Evolutionary conservation across 2,113 vertebrate genomes (phyloP).

Genomic region (Paratilapia polleni): DNA sequence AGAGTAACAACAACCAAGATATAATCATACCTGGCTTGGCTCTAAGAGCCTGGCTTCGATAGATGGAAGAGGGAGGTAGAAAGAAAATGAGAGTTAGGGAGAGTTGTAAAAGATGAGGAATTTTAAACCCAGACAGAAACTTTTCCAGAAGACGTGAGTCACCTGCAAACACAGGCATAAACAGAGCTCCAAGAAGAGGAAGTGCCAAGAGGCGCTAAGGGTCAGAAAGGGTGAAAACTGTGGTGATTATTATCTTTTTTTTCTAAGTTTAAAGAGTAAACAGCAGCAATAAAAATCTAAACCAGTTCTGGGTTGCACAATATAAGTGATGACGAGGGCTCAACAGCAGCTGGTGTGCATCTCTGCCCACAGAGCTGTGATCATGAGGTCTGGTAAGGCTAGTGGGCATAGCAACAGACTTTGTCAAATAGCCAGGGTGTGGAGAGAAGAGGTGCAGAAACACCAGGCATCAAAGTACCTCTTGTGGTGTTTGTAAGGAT

Average conservation of each 20-base stretch:
- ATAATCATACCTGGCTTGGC: conserved; percentile 74
- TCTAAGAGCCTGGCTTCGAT: conserved; percentile 58
- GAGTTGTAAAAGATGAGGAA: conserved; percentile 70
- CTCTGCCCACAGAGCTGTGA: conserved; percentile 23
- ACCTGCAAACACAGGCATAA: conserved; percentile 63
- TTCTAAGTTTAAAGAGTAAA: background rate
- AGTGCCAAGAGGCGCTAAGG: conserved; percentile 24
- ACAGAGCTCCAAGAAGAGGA: conserved; percentile 32
- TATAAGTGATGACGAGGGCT: background rate
- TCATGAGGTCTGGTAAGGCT: background rate
- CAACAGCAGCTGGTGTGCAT: conserved; percentile 56
- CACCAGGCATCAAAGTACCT: conserved; percentile 78
- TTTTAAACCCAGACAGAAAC: conserved; percentile 77
- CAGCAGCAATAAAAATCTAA: background rate
- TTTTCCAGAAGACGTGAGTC: conserved; percentile 77
- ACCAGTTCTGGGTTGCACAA: conserved; percentile 8
- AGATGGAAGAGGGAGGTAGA: conserved; percentile 42
- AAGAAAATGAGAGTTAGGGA: conserved; percentile 20
- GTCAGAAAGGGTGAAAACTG: conserved; percentile 24
- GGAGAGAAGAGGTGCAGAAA: conserved; percentile 70
- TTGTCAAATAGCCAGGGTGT: conserved; percentile 75
- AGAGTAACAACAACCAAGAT: conserved; percentile 66
- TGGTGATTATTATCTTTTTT: background rate
- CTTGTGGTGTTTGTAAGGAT: conserved; percentile 28
- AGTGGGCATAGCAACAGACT: conserved; percentile 67